These are phyloP conservation scores for Monodelphis domestica DNA, from an alignment of 2,797 vertebrate genomes.

Conservation along the genomic window DNA sequence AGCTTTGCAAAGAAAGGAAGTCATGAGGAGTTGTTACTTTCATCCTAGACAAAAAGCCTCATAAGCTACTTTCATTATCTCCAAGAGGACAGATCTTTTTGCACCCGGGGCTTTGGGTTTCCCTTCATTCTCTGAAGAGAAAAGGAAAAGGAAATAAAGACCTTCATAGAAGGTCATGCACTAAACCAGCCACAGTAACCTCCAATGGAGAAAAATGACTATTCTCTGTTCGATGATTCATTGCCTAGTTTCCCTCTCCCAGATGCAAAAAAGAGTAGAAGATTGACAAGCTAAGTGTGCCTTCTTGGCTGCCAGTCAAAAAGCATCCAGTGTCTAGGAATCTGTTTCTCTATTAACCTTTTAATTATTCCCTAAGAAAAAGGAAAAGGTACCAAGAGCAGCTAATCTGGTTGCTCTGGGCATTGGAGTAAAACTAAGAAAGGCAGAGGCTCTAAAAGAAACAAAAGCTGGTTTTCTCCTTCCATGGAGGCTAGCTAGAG, in stretches of 20 bases:
- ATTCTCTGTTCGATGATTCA: not conserved
- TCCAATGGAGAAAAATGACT: not conserved
- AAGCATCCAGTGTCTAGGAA: not conserved
- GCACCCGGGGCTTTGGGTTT: not conserved
- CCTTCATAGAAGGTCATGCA: not conserved
- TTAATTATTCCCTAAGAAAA: not conserved
- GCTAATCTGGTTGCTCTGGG: not conserved
- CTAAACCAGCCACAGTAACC: not conserved
- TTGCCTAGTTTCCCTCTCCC: not conserved
- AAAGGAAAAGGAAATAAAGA: not conserved
- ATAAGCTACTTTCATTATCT: not conserved
- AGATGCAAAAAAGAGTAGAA: not conserved
- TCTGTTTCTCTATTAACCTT: not conserved
- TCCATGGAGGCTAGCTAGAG: not conserved
- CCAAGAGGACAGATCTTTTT: not conserved
- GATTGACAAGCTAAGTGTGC: not conserved
- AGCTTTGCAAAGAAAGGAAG: not conserved
- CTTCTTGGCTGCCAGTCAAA: not conserved
- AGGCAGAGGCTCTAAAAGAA: not conserved
- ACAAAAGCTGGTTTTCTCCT: not conserved
- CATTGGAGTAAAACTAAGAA: not conserved
- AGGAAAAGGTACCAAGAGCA: not conserved
- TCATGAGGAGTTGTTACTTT: not conserved
- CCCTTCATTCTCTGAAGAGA: not conserved
- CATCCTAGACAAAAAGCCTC: not conserved